These are phyloP conservation scores for Coenonympha glycerion DNA, from an alignment of 2,888 invertebrate species.

Conservation along the genomic window DNA sequence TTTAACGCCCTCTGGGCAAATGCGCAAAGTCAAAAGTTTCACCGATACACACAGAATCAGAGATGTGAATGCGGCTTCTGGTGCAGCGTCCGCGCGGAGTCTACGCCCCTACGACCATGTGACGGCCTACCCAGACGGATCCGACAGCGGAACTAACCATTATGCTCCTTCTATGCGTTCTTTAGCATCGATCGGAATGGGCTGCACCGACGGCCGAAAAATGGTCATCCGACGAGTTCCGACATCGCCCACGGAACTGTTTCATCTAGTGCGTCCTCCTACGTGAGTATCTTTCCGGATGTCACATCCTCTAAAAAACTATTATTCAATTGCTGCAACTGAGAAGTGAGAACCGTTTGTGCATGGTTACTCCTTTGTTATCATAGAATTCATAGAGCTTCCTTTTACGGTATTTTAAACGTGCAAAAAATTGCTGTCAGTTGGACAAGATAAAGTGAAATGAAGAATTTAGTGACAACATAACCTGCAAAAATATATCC, in stretches of 20 bases:
- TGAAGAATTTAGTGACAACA: no score
- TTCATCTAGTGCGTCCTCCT: constrained; percentile 89
- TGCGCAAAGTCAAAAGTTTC: constrained; percentile 72
- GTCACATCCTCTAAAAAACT: constrained; percentile 57
- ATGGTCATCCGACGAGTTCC: constrained; percentile 89
- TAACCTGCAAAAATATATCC: not conserved
- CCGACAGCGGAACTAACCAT: constrained; percentile 77
- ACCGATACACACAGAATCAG: constrained; percentile 69
- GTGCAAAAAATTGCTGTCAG: no score
- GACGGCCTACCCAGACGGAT: constrained; percentile 71
- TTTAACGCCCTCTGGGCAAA: constrained; percentile 67
- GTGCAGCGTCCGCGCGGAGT: constrained; percentile 67
- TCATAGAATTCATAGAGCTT: no score
- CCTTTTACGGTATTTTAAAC: not conserved
- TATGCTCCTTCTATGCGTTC: constrained; percentile 86
- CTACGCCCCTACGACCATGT: constrained; percentile 70
- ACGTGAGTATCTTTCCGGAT: constrained; percentile 79
- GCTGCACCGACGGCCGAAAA: constrained; percentile 90
- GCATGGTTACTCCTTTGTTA: constrained; percentile 9
- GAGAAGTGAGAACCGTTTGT: constrained; percentile 36
- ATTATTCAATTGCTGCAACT: constrained; percentile 68
- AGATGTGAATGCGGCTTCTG: constrained; percentile 62
- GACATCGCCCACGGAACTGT: constrained; percentile 88
- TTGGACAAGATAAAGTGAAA: no score
- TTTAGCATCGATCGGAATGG: constrained; percentile 90